Conservation (phyloP, 2,113 vertebrate species). For the Neogobius melanostomus region DNA sequence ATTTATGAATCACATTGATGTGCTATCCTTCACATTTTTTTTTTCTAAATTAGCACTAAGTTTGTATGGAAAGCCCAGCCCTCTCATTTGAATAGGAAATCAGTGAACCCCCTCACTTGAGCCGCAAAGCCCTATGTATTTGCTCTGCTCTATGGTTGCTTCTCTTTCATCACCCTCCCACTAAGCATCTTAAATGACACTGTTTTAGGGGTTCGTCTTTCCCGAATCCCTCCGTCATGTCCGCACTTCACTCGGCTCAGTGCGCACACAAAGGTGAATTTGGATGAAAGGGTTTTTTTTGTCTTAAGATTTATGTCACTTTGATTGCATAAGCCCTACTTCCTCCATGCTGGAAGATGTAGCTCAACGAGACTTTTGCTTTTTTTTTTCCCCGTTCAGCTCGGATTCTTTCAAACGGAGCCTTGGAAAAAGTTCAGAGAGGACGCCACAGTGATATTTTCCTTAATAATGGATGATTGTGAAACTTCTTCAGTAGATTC, state of each 20-base stretch:
- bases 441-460: too few species aligned
- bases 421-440: not conserved
- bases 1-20: too few species aligned
- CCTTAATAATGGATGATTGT: too few species aligned
- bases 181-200: constrained; percentile 70
- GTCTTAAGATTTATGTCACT: constrained; percentile 66
- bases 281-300: constrained; percentile 41
- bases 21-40: too few species aligned
- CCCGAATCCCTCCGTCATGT: constrained; percentile 60
- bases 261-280: constrained; percentile 62
- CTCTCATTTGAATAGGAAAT: too few species aligned
- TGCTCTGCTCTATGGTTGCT: constrained; percentile 32
- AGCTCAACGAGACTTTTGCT: constrained; percentile 33
- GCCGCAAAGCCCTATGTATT: constrained; percentile 59
- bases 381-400: constrained; percentile 23
- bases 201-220: constrained; percentile 34
- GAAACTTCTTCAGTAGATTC: too few species aligned
- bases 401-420: constrained; percentile 20
- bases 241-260: constrained; percentile 48
- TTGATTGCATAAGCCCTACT: constrained; percentile 46
- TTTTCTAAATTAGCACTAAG: too few species aligned
- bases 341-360: constrained; percentile 27
- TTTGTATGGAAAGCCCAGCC: too few species aligned
- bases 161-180: constrained; percentile 66
- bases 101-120: constrained; percentile 15